Base-by-base conservation (phyloP, 2,797 vertebrate genomes). In the Melanotaenia pygmaea region DNA sequence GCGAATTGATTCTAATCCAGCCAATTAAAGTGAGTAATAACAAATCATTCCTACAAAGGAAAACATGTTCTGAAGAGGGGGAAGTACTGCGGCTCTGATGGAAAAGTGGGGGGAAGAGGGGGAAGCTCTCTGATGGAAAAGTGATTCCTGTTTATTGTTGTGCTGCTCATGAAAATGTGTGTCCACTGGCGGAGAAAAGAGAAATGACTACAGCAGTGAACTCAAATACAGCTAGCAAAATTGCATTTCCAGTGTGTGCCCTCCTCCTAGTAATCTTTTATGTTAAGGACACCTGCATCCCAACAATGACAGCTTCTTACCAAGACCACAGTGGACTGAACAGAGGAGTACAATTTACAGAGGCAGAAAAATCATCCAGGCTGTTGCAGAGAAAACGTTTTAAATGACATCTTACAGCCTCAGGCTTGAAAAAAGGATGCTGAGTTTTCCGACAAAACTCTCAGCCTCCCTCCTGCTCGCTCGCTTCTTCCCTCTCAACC, bases 21-120 rank as follows among this genome's bases (percentile, higher is more conserved):
- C 88, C 90, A 91, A 95, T 94, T 94, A 94, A 93, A 92, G 79
- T 74, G 87, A 85, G 90, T 91, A 93, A 93, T 91, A 93, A 93
- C 89, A 94, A 93, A 94, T 93, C 88, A 92, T 88, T 91, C 64
- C 22, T 32, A 81, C 83, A 88, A 86, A 87, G 64, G 87, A 92
- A 90, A 91, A 88, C 83, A 75, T 81, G 88, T 77, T 76, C 67
- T 82, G 54, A 92, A 60, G 84, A 76, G 74, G 53, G 65, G 65
- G 69, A 66, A 67, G 75, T 34, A 70, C 59, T 58, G 72, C 24
- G 28, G 59, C 30, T 45, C 26, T 24, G 4, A 13, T 45, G 43
- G 69, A 70, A 83, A 26, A n/a, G 73, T 59, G 63, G 32, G 32
- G 32, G 32, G 54, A 92, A 60, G 84, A 76, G 74, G 53, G 65